These are phyloP conservation scores for Oxyruncus cristatus DNA, from an alignment of 2,113 vertebrate genomes.

Conservation along the genomic window DNA sequence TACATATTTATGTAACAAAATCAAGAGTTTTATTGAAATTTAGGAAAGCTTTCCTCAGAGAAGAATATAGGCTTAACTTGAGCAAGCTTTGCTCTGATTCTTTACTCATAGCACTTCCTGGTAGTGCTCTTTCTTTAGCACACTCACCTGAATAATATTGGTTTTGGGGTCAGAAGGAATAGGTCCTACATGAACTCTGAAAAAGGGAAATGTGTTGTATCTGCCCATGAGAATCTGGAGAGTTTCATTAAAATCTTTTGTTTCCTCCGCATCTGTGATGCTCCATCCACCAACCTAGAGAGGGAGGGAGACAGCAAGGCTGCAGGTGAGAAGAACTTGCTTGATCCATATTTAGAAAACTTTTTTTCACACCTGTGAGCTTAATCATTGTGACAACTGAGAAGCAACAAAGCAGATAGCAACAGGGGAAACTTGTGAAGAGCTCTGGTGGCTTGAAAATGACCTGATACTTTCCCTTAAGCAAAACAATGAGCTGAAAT, in stretches of 20 bases:
- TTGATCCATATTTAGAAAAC: background rate
- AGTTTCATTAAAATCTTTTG: conserved; percentile 84
- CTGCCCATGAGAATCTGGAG: conserved; percentile 84
- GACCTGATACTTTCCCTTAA: background rate
- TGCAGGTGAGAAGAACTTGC: background rate
- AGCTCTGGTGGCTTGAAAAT: background rate
- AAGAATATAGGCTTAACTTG: background rate
- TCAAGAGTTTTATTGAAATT: background rate
- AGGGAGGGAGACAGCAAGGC: background rate
- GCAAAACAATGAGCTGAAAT: background rate
- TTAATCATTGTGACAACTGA: background rate
- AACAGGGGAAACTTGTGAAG: background rate
- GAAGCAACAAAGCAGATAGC: background rate
- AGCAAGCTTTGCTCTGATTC: background rate
- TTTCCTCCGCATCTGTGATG: conserved; percentile 72
- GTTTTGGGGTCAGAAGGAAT: conserved; percentile 63
- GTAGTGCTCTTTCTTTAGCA: background rate
- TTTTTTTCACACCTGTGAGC: background rate
- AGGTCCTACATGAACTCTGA: conserved; percentile 79
- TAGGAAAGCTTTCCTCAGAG: background rate
- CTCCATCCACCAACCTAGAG: conserved; percentile 86
- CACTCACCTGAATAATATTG: conserved; percentile 73
- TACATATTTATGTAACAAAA: background rate
- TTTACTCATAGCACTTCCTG: background rate
- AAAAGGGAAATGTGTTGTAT: conserved; percentile 89